Base-by-base conservation (phyloP, 2,888 invertebrate genomes). In the Phengaris alcon region DNA sequence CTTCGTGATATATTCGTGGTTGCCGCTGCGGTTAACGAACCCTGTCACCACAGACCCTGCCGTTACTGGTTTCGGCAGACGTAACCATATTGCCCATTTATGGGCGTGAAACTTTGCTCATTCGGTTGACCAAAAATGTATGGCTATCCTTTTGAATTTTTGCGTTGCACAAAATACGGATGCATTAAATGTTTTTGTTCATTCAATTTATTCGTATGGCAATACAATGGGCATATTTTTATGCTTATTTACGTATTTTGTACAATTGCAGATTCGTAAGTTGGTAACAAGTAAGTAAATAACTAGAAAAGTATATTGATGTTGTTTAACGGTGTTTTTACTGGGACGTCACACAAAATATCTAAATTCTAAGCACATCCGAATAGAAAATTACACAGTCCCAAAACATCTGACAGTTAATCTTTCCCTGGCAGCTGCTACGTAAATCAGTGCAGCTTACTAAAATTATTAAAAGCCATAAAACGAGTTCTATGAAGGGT, bases 381-480 rank as follows among this genome's bases (percentile, higher is more conserved):
- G 12, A 9, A 44, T 64, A 64, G 44, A 64, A 64, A 22, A 22
- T 10, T 59, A 59, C 22, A 85, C 85, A 77, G 83, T 86, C 68
- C 15, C 48, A 72, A 72, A 35, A 72, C 70, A 70, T 70, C 51
- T 54, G 72, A 72, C 72, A 75, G 75, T 79, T 79, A 79, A 78
- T 77, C 82, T 81, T 83, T 85, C 83, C 82, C 81, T 83, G 87
- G 88, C 93, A 93, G 93, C 93, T 92, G 93, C 90, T 82, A 81
- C 80, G 82, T 86, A 89, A 93, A 93, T 93, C 93, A 90, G 85
- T 90, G 91, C 88, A 89, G 91, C 91, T 91, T 90, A 90, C 87
- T 89, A 90, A 90, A 79, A 92, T 92, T 92, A 90, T 93, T 91
- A 92, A 93, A 93, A 91, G 90, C 91, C 89, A 89, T 93, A 92